Evolutionary conservation across 2,113 vertebrate species (phyloP).

Genomic region (Etheostoma spectabile): DNA sequence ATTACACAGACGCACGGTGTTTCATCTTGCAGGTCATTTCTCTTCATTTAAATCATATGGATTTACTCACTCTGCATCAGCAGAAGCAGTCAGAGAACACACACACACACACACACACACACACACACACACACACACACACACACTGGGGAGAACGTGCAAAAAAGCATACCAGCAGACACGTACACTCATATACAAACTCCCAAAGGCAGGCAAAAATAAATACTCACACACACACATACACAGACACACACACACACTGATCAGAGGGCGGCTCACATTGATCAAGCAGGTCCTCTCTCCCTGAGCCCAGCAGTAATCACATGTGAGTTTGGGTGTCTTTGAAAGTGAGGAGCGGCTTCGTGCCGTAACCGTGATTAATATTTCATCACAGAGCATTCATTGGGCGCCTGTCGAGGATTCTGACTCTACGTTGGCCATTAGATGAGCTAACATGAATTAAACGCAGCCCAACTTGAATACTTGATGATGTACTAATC

Average conservation of each 20-base stretch:
- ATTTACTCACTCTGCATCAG: constrained; percentile 66
- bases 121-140: constrained; percentile 10
- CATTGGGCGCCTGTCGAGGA: constrained; percentile 93
- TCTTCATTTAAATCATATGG: constrained; percentile 87
- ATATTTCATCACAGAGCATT: constrained; percentile 99
- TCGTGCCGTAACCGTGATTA: constrained; percentile 93
- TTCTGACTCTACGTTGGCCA: constrained; percentile 88
- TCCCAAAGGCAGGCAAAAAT: constrained; percentile 25
- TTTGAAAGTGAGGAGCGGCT: constrained; percentile 93
- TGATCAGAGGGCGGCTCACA: constrained; percentile 86
- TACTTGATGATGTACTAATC: constrained; percentile 89
- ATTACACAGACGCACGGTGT: constrained; percentile 70
- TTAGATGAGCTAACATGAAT: constrained; percentile 92
- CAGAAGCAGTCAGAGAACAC: background rate
- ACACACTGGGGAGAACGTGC: background rate
- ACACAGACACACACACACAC: constrained; percentile 25
- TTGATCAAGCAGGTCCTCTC: constrained; percentile 84
- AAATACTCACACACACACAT: constrained; percentile 32
- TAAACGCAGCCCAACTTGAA: constrained; percentile 89
- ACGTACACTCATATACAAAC: background rate
- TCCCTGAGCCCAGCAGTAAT: constrained; percentile 87
- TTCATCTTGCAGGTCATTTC: constrained; percentile 79
- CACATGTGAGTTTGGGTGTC: constrained; percentile 90
- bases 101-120: background rate
- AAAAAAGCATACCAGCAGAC: background rate